These are phyloP conservation scores for Chymomyza fuscimana DNA, from an alignment of 2,888 invertebrate species.

Conservation along the genomic window DNA sequence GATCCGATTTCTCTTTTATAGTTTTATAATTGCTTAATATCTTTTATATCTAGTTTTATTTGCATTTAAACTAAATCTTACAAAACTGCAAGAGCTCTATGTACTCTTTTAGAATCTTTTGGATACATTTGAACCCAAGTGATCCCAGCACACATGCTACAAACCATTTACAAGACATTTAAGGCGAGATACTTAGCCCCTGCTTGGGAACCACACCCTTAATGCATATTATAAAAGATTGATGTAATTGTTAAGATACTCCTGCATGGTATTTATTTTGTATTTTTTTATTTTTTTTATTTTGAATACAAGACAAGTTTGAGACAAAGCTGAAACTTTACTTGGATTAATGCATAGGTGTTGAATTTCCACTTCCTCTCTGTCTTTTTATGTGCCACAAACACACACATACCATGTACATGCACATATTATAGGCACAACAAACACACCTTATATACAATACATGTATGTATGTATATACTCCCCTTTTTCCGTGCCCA, in stretches of 20 bases:
- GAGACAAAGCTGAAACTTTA: neutral
- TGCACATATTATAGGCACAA: neutral
- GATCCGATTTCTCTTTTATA: no score
- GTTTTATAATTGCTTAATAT: no score
- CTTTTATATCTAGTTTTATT: no score
- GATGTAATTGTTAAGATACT: neutral
- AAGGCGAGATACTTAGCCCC: neutral
- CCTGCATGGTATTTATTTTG: neutral
- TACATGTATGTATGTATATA: constrained; percentile 9
- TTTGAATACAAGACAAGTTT: neutral
- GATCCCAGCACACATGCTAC: neutral
- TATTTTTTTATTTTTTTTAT: neutral
- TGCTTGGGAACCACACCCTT: neutral
- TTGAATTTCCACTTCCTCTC: constrained; percentile 8
- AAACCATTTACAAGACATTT: neutral
- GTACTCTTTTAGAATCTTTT: no score
- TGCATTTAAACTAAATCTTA: no score
- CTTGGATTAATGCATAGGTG: neutral
- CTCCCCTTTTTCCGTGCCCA: constrained; percentile 63
- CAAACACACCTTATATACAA: neutral
- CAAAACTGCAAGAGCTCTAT: no score
- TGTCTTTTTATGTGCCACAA: neutral
- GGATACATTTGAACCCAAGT: neutral
- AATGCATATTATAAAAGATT: neutral
- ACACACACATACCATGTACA: neutral